Evolutionary conservation across 2,797 vertebrate species (phyloP).

Genomic region (Cetoscarus ocellatus): DNA sequence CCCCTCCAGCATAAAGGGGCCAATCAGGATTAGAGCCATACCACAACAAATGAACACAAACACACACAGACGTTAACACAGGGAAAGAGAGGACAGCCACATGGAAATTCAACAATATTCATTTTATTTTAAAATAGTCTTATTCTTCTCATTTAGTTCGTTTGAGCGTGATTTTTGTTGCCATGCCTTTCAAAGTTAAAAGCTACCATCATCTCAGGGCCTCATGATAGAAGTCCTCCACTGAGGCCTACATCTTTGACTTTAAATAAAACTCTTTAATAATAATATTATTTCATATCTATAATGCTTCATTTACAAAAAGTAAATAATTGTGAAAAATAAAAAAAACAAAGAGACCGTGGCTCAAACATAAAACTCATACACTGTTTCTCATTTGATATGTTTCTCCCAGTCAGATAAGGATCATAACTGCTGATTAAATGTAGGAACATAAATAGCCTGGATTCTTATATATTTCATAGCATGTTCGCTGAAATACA

Average conservation of each 20-base stretch:
- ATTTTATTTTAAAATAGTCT: conserved; percentile 99
- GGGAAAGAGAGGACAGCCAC: conserved; percentile 85
- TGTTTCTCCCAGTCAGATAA: conserved; percentile 56
- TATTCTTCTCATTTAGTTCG: conserved; percentile 86
- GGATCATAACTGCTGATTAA: conserved; percentile 58
- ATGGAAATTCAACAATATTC: conserved; percentile 74
- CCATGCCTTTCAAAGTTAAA: conserved; percentile 90
- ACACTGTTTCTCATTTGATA: conserved; percentile 68
- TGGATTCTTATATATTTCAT: conserved; percentile 57
- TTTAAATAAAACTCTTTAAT: conserved; percentile 93
- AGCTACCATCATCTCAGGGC: conserved; percentile 82
- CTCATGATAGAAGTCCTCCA: conserved; percentile 60
- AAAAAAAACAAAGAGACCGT: conserved; percentile 76
- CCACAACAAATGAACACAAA: conserved; percentile 69
- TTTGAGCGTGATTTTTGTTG: conserved; percentile 89
- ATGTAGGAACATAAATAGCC: conserved; percentile 54
- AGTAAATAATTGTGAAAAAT: conserved; percentile 76
- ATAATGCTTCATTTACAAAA: conserved; percentile 94
- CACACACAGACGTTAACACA: conserved; percentile 65
- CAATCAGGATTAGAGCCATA: conserved; percentile 74
- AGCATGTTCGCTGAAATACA: conserved; percentile 58
- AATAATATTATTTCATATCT: conserved; percentile 84
- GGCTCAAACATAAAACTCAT: conserved; percentile 80
- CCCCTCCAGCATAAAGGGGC: conserved; percentile 37
- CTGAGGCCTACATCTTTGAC: conserved; percentile 72